A percentile compares a stretch with the other conserved stretches of the same genome.
These are phyloP conservation scores for Tiaroga cobitis DNA, from an alignment of 2,797 vertebrate species.

Conservation along the genomic window DNA sequence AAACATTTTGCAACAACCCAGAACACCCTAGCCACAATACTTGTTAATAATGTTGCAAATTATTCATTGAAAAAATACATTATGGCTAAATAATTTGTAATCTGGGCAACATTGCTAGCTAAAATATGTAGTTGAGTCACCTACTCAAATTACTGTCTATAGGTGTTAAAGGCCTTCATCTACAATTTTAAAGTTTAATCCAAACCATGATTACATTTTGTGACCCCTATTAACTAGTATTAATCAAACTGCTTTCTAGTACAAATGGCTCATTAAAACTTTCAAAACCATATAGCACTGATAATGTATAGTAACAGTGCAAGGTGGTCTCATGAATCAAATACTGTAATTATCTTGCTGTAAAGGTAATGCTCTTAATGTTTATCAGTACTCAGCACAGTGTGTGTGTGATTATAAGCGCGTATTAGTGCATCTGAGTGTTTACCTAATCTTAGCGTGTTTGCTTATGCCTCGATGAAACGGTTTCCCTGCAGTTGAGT, in stretches of 20 bases:
- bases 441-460: slow-evolving; percentile 22
- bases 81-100: background rate
- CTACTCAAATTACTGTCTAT: background rate
- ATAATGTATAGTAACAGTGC: slow-evolving; percentile 21
- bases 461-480: slow-evolving; percentile 13
- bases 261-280: slow-evolving; percentile 16
- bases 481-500: slow-evolving; percentile 1
- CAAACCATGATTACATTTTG: background rate
- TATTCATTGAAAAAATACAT: background rate
- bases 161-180: slow-evolving; percentile 9
- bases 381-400: background rate
- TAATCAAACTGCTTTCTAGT: slow-evolving; percentile 30
- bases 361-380: slow-evolving; percentile 27
- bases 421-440: background rate
- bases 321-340: slow-evolving; percentile 23
- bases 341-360: slow-evolving; percentile 9
- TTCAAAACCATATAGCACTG: background rate
- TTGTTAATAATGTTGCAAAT: background rate
- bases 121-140: background rate
- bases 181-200: background rate
- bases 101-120: background rate
- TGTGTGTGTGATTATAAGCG: background rate
- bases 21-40: background rate
- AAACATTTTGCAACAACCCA: no score
- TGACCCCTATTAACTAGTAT: background rate